Conservation (phyloP, 2,888 invertebrate species). For the Stenodema calcarata region DNA sequence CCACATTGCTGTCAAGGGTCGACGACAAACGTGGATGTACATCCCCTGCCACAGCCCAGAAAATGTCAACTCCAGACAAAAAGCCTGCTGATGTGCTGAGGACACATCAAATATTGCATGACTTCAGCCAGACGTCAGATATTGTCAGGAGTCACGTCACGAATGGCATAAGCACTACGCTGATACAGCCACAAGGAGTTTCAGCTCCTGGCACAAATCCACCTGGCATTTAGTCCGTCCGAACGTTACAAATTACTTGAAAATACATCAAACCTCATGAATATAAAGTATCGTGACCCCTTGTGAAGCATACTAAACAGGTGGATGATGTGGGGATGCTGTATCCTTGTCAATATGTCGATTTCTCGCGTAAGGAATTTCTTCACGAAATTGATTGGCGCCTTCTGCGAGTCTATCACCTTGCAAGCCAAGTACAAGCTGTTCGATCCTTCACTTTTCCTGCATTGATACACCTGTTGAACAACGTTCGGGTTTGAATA, state of each 20-base stretch:
- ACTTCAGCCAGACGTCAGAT: no score
- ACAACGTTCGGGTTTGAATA: neutral
- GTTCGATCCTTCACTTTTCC: slow-evolving; percentile 42
- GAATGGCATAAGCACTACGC: no score
- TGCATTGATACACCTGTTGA: slow-evolving; percentile 48
- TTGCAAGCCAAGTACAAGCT: slow-evolving; percentile 68
- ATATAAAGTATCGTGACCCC: slow-evolving; percentile 64
- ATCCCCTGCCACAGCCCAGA: neutral
- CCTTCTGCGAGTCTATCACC: slow-evolving; percentile 74
- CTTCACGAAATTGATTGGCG: slow-evolving; percentile 77
- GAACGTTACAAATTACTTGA: no score
- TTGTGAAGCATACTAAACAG: slow-evolving; percentile 78
- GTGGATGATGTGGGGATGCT: slow-evolving; percentile 81
- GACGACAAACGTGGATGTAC: no score
- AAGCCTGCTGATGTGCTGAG: no score
- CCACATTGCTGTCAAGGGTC: no score
- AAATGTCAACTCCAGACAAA: neutral
- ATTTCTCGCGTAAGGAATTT: slow-evolving; percentile 86
- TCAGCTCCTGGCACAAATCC: no score
- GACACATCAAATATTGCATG: no score
- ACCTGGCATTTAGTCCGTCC: no score
- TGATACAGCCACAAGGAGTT: no score
- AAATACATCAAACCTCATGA: slow-evolving; percentile 40
- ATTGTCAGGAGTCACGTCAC: no score
- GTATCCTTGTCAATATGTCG: slow-evolving; percentile 75